Conservation (phyloP, 2,888 invertebrate species). For the Labia minor region DNA sequence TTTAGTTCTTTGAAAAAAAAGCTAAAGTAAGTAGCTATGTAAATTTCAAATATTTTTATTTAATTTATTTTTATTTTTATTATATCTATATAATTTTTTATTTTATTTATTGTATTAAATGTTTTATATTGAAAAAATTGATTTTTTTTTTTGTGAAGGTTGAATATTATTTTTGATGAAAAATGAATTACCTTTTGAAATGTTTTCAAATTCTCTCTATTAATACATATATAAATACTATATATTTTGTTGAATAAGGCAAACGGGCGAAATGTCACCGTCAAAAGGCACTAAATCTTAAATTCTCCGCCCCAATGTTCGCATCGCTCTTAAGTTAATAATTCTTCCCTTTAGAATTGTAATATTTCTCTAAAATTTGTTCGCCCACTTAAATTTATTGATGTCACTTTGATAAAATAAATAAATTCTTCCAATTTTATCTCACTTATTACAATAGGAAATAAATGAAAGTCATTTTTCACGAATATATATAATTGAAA, state of each 20-base stretch:
- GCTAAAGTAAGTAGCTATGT: too few relatives aligned
- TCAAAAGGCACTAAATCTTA: slow-evolving; percentile 5
- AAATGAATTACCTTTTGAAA: slow-evolving; percentile 4
- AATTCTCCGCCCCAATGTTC: not conserved
- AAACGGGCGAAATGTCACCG: slow-evolving; percentile 13
- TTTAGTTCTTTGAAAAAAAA: too few relatives aligned
- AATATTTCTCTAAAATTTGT: slow-evolving; percentile 13
- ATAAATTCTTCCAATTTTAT: not conserved
- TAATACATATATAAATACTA: slow-evolving; percentile 13
- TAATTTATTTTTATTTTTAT: too few relatives aligned
- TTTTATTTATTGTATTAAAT: too few relatives aligned
- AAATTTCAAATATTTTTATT: too few relatives aligned
- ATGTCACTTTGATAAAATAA: slow-evolving; percentile 2
- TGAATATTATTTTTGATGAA: not conserved
- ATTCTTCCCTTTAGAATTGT: slow-evolving; percentile 2
- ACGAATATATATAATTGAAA: too few relatives aligned
- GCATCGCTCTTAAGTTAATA: not conserved
- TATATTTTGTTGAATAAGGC: slow-evolving; percentile 1
- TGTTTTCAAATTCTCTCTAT: not conserved
- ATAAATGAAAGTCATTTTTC: too few relatives aligned
- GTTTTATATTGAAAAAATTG: too few relatives aligned
- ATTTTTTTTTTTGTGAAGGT: not conserved
- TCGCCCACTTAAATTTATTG: slow-evolving; percentile 1
- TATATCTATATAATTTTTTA: too few relatives aligned
- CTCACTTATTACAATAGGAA: too few relatives aligned